phyloP scores from a whole-genome alignment of 2,888 invertebrate genomes.

The Ariolimax columbianus region DNA sequence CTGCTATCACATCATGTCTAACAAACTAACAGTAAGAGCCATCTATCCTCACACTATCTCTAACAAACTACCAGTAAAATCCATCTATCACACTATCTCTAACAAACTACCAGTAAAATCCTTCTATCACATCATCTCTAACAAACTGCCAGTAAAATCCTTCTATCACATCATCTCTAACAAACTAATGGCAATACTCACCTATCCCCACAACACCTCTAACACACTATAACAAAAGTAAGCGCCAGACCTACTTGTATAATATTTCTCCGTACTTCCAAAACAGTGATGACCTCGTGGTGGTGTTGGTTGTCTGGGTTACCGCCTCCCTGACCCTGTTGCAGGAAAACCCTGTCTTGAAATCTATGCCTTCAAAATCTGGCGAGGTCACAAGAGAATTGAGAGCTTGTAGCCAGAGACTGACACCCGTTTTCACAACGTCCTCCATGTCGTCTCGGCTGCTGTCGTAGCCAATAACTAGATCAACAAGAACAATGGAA shows the following conservation, averaged over 20 bases:
- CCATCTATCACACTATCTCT: too few species aligned
- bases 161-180: too few species aligned
- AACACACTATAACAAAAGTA: too few species aligned
- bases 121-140: too few species aligned
- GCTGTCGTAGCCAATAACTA: constrained; percentile 49
- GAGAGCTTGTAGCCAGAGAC: constrained; percentile 49
- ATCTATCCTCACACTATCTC: too few species aligned
- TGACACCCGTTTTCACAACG: constrained; percentile 38
- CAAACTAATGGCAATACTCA: too few species aligned
- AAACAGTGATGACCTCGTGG: constrained; percentile 4
- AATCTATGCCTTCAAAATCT: constrained; percentile 41
- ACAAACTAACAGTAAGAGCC: too few species aligned
- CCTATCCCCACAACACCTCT: too few species aligned
- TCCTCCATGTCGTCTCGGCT: constrained; percentile 38
- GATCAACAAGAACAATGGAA: neutral
- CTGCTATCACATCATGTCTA: too few species aligned
- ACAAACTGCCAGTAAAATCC: too few species aligned
- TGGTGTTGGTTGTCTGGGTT: neutral
- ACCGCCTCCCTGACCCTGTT: constrained; percentile 6
- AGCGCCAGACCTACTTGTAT: constrained; percentile 31
- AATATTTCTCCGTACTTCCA: constrained; percentile 43
- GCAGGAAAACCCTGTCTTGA: constrained; percentile 53
- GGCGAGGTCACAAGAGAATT: constrained; percentile 44
- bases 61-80: too few species aligned
- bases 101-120: too few species aligned